Evolutionary conservation across 2,797 vertebrate species (phyloP).

Genomic region (Myiotriccus ornatus): DNA sequence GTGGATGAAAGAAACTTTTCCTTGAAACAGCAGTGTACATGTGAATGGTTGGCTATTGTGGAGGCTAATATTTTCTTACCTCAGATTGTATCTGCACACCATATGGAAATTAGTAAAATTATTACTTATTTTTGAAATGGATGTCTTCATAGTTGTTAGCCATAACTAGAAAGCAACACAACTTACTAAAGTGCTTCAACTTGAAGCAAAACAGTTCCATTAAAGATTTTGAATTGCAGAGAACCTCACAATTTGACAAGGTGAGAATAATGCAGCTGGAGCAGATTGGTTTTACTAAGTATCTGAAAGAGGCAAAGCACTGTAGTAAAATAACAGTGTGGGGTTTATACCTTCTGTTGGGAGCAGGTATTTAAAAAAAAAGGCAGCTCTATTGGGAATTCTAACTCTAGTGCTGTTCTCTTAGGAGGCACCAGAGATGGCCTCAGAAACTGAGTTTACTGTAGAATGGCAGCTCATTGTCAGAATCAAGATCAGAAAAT

Average conservation of each 20-base stretch:
- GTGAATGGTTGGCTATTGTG: not conserved
- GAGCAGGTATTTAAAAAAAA: not conserved
- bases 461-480: not conserved
- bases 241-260: not conserved
- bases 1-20: not conserved
- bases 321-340: not conserved
- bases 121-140: not conserved
- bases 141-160: not conserved
- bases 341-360: not conserved
- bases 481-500: not conserved
- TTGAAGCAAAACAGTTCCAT: not conserved
- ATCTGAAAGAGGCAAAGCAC: not conserved
- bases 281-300: not conserved
- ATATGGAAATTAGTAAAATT: not conserved
- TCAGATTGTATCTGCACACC: not conserved
- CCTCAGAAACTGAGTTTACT: not conserved
- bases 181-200: not conserved
- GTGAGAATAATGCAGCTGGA: not conserved
- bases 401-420: not conserved
- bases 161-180: not conserved
- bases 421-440: not conserved
- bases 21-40: not conserved
- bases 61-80: not conserved
- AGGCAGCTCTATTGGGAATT: not conserved
- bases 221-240: not conserved